Evolutionary conservation across 2,888 invertebrate genomes (phyloP).

Genomic region (Ormyrus nitidulus): DNA sequence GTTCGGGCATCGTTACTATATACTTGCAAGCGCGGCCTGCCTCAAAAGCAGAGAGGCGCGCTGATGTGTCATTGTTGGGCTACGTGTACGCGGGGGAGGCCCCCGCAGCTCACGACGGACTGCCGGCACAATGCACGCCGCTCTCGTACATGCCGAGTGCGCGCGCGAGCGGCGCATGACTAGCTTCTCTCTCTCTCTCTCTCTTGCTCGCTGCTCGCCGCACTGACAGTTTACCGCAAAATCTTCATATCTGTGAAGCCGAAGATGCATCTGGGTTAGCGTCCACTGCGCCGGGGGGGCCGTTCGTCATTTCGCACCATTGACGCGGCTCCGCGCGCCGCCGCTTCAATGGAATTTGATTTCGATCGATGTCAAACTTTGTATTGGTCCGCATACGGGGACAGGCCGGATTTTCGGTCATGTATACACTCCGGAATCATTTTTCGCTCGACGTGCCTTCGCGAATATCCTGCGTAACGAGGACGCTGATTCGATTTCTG

Average conservation of each 20-base stretch:
- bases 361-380: slow-evolving; percentile 33
- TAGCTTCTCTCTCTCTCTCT: neutral
- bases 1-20: slow-evolving; percentile 39
- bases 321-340: neutral
- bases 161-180: neutral
- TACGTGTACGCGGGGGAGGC: slow-evolving; percentile 21
- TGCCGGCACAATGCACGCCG: slow-evolving; percentile 18
- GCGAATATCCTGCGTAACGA: neutral
- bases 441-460: too few relatives aligned
- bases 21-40: slow-evolving; percentile 6
- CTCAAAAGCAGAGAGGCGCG: slow-evolving; percentile 32
- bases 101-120: slow-evolving; percentile 18
- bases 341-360: slow-evolving; percentile 35
- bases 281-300: too few relatives aligned
- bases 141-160: neutral
- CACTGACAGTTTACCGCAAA: slow-evolving; percentile 48
- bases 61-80: slow-evolving; percentile 44
- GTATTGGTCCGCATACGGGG: neutral
- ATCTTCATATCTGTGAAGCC: slow-evolving; percentile 47
- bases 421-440: too few relatives aligned
- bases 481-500: slow-evolving; percentile 35
- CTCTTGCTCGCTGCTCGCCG: neutral
- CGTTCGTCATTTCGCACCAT: slow-evolving; percentile 10
- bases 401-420: too few relatives aligned
- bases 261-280: slow-evolving; percentile 24